Percentiles rank a stretch among this genome's conserved stretches.
phyloP scores from a whole-genome alignment of 2,888 invertebrate genomes.

The Allygus modestus region DNA sequence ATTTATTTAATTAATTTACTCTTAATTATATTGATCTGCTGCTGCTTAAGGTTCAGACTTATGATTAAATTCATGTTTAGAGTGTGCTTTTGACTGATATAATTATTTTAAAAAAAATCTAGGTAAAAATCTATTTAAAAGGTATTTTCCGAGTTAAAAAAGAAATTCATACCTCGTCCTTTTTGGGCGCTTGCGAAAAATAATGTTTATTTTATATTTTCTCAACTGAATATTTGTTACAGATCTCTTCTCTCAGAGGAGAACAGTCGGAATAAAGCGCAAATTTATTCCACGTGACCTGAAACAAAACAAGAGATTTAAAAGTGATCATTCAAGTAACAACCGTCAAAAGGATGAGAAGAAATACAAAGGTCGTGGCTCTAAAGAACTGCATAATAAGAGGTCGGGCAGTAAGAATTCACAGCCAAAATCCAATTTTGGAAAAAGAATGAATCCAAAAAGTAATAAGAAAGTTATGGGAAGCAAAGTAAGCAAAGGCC shows the following conservation, averaged over 20 bases:
- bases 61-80: too few relatives aligned
- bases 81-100: too few relatives aligned
- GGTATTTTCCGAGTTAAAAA: too few relatives aligned
- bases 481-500: conserved; percentile 58
- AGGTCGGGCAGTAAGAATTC: not conserved
- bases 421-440: not conserved
- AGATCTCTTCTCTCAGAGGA: conserved; percentile 47
- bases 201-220: too few relatives aligned
- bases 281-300: conserved; percentile 34
- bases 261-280: conserved; percentile 17
- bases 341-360: not conserved
- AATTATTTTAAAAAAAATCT: too few relatives aligned
- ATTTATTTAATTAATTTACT: too few relatives aligned
- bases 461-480: conserved; percentile 43
- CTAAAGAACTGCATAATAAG: not conserved
- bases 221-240: conserved; percentile 14
- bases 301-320: conserved; percentile 34
- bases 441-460: conserved; percentile 38
- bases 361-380: not conserved
- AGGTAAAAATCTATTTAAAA: too few relatives aligned
- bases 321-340: conserved; percentile 2
- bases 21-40: too few relatives aligned
- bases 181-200: too few relatives aligned
- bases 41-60: too few relatives aligned
- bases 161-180: too few relatives aligned